These are phyloP conservation scores for Hypercompe scribonia DNA, from an alignment of 2,888 invertebrate genomes.

Conservation along the genomic window DNA sequence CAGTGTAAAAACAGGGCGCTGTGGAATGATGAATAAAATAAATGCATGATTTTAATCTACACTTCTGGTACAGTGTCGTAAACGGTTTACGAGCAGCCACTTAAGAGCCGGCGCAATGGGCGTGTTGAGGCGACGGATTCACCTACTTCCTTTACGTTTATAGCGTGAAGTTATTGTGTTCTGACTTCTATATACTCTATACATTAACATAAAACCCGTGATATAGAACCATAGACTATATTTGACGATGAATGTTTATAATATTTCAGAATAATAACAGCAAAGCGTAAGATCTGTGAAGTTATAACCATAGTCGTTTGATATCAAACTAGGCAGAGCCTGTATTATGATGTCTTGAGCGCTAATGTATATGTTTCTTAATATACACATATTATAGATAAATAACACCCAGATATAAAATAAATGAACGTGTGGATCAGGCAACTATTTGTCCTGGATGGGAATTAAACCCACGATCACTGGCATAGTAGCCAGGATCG, in stretches of 20 bases:
- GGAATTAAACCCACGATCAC: too few species aligned
- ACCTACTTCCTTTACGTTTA: constrained; percentile 8
- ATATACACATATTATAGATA: too few species aligned
- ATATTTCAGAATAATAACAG: too few species aligned
- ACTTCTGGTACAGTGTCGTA: constrained; percentile 76
- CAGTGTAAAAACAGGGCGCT: constrained; percentile 50
- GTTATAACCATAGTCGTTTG: too few species aligned
- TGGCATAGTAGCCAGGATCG: too few species aligned
- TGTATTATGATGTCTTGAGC: too few species aligned
- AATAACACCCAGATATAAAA: too few species aligned
- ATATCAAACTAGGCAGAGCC: too few species aligned
- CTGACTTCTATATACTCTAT: neutral
- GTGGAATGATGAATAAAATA: constrained; percentile 82
- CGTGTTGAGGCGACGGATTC: constrained; percentile 38
- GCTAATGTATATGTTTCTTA: too few species aligned
- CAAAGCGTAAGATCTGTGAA: too few species aligned
- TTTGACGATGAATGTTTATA: neutral
- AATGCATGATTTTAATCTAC: constrained; percentile 85
- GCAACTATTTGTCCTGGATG: too few species aligned
- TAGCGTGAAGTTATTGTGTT: constrained; percentile 3
- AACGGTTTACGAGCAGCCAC: constrained; percentile 81
- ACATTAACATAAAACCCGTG: neutral
- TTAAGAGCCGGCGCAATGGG: constrained; percentile 53
- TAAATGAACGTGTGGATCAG: too few species aligned
- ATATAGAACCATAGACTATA: neutral